These are phyloP conservation scores for Ephydatia muelleri DNA, from an alignment of 37 sponge, comb jelly and placozoan genomes.

Conservation along the genomic window DNA sequence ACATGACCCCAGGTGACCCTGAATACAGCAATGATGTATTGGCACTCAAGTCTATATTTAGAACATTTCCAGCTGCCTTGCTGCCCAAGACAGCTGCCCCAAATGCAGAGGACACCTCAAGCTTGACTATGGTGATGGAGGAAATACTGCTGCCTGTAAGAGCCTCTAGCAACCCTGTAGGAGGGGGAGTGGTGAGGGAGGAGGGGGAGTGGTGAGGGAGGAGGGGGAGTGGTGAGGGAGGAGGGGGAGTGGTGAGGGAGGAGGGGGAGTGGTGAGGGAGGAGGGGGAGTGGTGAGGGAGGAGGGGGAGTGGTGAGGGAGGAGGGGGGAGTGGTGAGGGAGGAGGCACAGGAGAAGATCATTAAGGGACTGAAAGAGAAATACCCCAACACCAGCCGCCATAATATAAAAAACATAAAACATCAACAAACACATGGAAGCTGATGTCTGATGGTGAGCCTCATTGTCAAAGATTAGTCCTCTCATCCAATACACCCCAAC, in stretches of 20 bases:
- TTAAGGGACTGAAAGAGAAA: conserved; percentile 33
- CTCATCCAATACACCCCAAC: too few relatives aligned
- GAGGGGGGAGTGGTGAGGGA: too few relatives aligned
- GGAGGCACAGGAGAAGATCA: conserved; percentile 83
- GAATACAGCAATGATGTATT: conserved; percentile 31
- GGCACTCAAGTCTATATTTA: conserved; percentile 66
- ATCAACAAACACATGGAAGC: too few relatives aligned
- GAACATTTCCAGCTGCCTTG: conserved; percentile 42
- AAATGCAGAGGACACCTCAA: conserved; percentile 59
- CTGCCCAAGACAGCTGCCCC: conserved; percentile 89
- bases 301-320: too few relatives aligned
- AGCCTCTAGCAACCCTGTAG: conserved; percentile 56
- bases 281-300: too few relatives aligned
- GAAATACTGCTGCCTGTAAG: conserved; percentile 3
- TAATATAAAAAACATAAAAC: too few relatives aligned
- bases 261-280: too few relatives aligned
- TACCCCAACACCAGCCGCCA: conserved; percentile 61
- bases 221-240: background rate
- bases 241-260: too few relatives aligned
- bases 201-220: background rate
- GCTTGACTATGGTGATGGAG: conserved; percentile 40
- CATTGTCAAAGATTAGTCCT: too few relatives aligned
- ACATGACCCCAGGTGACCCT: background rate
- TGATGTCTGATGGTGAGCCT: too few relatives aligned
- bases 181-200: background rate